Evolutionary conservation across 2,888 invertebrate species (phyloP), one percentile per base, ranked within the genome.

Genomic region (Drosophila quinaria): DNA sequence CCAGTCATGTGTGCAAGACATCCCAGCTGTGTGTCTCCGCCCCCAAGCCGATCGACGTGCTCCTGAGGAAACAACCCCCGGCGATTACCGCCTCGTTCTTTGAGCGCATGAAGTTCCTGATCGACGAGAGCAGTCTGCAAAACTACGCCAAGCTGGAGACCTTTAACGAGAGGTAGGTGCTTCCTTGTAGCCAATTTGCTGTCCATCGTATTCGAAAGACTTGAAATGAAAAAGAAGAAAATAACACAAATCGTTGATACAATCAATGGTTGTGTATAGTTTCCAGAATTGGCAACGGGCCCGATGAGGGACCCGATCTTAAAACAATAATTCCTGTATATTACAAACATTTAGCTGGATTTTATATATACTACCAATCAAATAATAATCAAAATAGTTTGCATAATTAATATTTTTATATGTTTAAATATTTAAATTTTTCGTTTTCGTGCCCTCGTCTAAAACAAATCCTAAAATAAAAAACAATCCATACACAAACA

Each of bases 11-110:
- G 17, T 98, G 98, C 91, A 96, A 96, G 82, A 96, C 95, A 78
- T 97, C 97, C 89, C 97, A 97, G 90, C 95, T 98, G 64, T 99
- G 99, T 93, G 97, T 98, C 8, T 97, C 98, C 0, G 97, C 98
- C 0, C 98, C 98, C 2, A 98, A 98, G 90, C 99, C 99, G 8
- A 97, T 98, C 70, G 98, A 99, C 92, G 98, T 99, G 76, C 94
- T 99, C 15, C 94, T 99, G 50, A 94, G 98, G 64, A 98, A 98
- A 93, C 98, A 99, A 91, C 98, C 99, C 0, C 98, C 98, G 3
- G 97, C 98, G 25, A 97, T 98, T 89, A 99, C 98, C 0, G 98
- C 99, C 1, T 98, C 98, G 1, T 99, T 99, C 95, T 99, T 98
- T 92, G 98, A 99, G 92, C 95, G 98, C 90, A 98, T 99, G 97